These are phyloP conservation scores for Peromyscus melanophrys DNA, from an alignment of 2,797 vertebrate genomes.

Conservation along the genomic window DNA sequence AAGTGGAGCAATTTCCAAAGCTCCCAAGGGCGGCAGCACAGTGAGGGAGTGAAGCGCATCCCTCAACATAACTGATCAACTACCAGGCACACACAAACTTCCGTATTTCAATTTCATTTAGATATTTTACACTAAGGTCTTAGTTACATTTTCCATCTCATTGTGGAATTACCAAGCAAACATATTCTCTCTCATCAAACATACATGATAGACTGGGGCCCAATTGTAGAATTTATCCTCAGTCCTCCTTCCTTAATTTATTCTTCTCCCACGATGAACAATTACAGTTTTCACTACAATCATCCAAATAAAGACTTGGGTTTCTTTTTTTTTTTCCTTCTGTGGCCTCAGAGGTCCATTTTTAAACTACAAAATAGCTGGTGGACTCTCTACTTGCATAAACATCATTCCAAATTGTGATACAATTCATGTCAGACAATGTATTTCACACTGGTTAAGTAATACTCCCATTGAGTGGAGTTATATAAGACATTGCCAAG, in stretches of 20 bases:
- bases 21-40: not conserved
- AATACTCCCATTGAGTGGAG: constrained; percentile 61
- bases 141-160: constrained; percentile 1
- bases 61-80: not conserved
- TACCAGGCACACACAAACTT: not conserved
- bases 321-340: constrained; percentile 48
- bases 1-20: not conserved
- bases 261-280: constrained; percentile 56
- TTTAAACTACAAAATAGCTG: constrained; percentile 67
- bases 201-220: not conserved
- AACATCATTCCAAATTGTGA: constrained; percentile 68
- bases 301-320: constrained; percentile 50
- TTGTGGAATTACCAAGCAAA: constrained; percentile 47
- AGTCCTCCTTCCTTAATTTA: not conserved
- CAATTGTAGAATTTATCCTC: constrained; percentile 11
- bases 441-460: constrained; percentile 81
- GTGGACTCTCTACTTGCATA: constrained; percentile 67
- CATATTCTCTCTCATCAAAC: constrained; percentile 7
- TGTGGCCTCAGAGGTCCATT: constrained; percentile 43
- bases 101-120: not conserved
- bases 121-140: not conserved
- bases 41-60: not conserved
- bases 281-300: constrained; percentile 66
- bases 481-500: constrained; percentile 80
- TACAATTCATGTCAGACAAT: constrained; percentile 77